Percentiles rank a stretch among this genome's conserved stretches.
phyloP scores from a whole-genome alignment of 2,113 vertebrate species.

The Furnarius figulus region DNA sequence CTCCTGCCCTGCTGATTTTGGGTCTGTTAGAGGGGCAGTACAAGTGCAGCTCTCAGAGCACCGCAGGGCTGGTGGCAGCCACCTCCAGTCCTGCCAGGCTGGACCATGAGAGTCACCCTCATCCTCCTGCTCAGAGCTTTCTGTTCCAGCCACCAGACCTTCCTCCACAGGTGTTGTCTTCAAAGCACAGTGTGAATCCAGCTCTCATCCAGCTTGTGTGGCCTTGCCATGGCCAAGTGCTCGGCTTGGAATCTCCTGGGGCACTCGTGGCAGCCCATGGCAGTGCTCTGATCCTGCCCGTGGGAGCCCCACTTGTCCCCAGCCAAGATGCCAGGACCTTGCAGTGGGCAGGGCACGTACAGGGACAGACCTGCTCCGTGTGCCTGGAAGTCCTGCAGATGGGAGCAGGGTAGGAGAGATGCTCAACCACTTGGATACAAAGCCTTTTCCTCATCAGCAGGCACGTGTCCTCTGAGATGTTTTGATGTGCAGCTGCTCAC shows the following conservation, averaged over 20 bases:
- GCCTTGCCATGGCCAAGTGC: neutral
- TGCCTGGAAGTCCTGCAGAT: neutral
- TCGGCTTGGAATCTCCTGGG: neutral
- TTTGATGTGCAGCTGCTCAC: neutral
- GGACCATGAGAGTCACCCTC: neutral
- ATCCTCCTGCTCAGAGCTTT: neutral
- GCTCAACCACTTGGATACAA: rapidly evolving
- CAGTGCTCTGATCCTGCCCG: rapidly evolving
- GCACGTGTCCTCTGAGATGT: neutral
- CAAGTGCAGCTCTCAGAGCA: rapidly evolving
- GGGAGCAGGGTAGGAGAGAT: neutral
- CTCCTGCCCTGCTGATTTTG: neutral
- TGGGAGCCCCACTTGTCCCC: neutral
- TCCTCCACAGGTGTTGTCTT: neutral
- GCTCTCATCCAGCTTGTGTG: neutral
- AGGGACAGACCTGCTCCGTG: neutral
- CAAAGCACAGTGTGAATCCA: rapidly evolving
- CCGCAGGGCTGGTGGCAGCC: rapidly evolving
- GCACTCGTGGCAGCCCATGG: rapidly evolving
- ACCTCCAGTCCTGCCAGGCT: neutral
- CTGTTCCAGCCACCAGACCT: neutral
- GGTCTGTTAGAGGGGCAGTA: rapidly evolving
- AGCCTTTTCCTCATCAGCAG: neutral
- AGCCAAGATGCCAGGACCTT: neutral
- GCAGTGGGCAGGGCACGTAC: neutral